These are phyloP conservation scores for Lissonota sp. DNA, from an alignment of 2,888 invertebrate species.

Conservation along the genomic window DNA sequence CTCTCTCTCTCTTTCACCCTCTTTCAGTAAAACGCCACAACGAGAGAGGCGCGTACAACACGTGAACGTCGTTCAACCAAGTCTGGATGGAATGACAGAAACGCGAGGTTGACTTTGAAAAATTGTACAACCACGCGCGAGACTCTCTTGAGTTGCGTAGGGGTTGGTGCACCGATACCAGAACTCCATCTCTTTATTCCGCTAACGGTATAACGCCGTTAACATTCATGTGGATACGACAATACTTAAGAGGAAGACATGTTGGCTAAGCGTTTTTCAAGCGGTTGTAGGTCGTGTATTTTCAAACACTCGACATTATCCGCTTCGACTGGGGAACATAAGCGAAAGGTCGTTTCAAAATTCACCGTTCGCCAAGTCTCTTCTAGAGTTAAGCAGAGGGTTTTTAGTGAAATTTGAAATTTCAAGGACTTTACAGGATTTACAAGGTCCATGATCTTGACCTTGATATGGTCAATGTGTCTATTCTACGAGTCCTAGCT, in stretches of 20 bases:
- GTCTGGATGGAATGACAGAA: constrained; percentile 65
- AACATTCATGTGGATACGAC: constrained; percentile 15
- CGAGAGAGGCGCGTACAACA: constrained; percentile 41
- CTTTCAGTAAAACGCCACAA: constrained; percentile 30
- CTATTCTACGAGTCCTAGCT: too few species aligned
- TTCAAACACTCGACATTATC: constrained; percentile 25
- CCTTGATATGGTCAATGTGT: too few species aligned
- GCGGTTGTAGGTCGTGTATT: constrained; percentile 49
- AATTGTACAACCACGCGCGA: constrained; percentile 42
- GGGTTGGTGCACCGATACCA: constrained; percentile 47
- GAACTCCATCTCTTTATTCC: constrained; percentile 27
- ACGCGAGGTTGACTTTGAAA: constrained; percentile 67
- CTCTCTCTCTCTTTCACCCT: constrained; percentile 32
- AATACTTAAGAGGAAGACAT: constrained; percentile 9
- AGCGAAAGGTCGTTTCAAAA: background rate
- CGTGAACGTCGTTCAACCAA: constrained; percentile 66
- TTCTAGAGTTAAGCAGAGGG: too few species aligned
- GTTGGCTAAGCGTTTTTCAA: constrained; percentile 10
- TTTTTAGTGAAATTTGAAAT: too few species aligned
- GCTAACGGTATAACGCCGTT: constrained; percentile 1
- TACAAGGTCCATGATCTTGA: too few species aligned
- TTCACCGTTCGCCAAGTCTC: background rate
- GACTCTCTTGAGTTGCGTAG: constrained; percentile 48
- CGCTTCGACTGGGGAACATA: constrained; percentile 16
- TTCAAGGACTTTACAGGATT: background rate